These are phyloP conservation scores for Dendrolimus kikuchii DNA, from an alignment of 1,140 invertebrate species.

Conservation along the genomic window DNA sequence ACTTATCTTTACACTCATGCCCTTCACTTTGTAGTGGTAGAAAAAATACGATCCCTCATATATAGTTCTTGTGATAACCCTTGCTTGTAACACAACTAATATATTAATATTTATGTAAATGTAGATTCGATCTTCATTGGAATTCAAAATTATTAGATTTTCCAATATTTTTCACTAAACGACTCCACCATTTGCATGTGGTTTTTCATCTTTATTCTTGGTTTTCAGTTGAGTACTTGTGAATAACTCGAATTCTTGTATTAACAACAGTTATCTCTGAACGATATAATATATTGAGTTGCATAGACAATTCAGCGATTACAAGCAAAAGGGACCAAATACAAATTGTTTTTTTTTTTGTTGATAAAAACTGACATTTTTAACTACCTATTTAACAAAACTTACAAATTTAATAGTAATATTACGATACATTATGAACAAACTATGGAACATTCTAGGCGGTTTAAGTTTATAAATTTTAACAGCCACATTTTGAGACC, in stretches of 20 bases:
- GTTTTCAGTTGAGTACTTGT: slow-evolving; percentile 37
- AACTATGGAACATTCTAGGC: slow-evolving; percentile 47
- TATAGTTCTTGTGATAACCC: slow-evolving; percentile 60
- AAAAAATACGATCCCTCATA: slow-evolving; percentile 23
- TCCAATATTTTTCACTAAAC: slow-evolving; percentile 16
- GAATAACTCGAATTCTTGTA: slow-evolving; percentile 44
- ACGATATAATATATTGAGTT: slow-evolving; percentile 26
- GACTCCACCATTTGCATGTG: slow-evolving; percentile 38
- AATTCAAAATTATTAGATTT: slow-evolving; percentile 14
- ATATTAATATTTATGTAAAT: slow-evolving; percentile 52
- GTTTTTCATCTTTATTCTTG: slow-evolving; percentile 33
- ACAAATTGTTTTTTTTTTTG: slow-evolving; percentile 33
- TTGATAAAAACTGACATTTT: slow-evolving; percentile 32
- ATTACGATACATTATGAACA: slow-evolving; percentile 24
- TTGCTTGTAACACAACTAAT: slow-evolving; percentile 73
- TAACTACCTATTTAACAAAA: slow-evolving; percentile 51
- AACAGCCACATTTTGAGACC: slow-evolving; percentile 31
- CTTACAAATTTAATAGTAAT: slow-evolving; percentile 44
- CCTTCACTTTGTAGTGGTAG: background rate
- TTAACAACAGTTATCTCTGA: slow-evolving; percentile 44
- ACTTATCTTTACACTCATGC: background rate
- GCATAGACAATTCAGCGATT: slow-evolving; percentile 48
- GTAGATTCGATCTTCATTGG: slow-evolving; percentile 26
- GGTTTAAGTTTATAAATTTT: slow-evolving; percentile 36
- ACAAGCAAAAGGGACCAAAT: slow-evolving; percentile 71